These are phyloP conservation scores for Hypomesus transpacificus DNA, from an alignment of 2,113 vertebrate species.

Conservation along the genomic window DNA sequence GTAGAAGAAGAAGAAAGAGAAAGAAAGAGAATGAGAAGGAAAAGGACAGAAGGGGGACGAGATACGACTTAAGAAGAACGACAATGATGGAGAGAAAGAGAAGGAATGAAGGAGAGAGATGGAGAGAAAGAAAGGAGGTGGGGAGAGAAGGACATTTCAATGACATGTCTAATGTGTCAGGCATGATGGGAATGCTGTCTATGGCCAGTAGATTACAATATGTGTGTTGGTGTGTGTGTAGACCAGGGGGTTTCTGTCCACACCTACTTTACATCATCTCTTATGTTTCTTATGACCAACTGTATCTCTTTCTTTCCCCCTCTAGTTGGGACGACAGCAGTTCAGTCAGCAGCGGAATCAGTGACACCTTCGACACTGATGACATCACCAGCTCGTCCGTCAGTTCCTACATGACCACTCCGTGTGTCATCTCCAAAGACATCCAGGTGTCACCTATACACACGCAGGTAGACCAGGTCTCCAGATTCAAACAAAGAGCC, in stretches of 20 bases:
- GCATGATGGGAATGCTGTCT: slow-evolving; percentile 32
- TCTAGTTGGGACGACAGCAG: slow-evolving; percentile 89
- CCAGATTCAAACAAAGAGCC: too few species aligned
- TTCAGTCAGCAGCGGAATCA: slow-evolving; percentile 87
- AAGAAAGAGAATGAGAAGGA: slow-evolving; percentile 4
- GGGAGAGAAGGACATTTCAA: background rate
- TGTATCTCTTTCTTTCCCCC: slow-evolving; percentile 4
- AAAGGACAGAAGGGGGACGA: background rate
- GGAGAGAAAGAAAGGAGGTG: slow-evolving; percentile 10
- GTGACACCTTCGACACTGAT: slow-evolving; percentile 84
- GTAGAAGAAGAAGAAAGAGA: slow-evolving; percentile 6
- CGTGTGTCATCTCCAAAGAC: slow-evolving; percentile 75
- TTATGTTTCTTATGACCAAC: background rate
- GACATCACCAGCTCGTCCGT: slow-evolving; percentile 84
- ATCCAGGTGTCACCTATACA: slow-evolving; percentile 10
- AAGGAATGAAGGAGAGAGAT: background rate
- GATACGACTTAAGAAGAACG: background rate
- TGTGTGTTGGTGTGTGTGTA: background rate
- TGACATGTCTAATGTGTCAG: slow-evolving; percentile 24
- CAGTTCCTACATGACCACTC: slow-evolving; percentile 80
- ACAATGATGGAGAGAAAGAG: background rate
- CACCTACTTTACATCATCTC: background rate
- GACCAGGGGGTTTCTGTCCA: background rate
- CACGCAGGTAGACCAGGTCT: background rate
- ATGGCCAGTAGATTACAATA: background rate